phyloP scores from a whole-genome alignment of 2,888 invertebrate genomes.

The Drosophila mercatorum region DNA sequence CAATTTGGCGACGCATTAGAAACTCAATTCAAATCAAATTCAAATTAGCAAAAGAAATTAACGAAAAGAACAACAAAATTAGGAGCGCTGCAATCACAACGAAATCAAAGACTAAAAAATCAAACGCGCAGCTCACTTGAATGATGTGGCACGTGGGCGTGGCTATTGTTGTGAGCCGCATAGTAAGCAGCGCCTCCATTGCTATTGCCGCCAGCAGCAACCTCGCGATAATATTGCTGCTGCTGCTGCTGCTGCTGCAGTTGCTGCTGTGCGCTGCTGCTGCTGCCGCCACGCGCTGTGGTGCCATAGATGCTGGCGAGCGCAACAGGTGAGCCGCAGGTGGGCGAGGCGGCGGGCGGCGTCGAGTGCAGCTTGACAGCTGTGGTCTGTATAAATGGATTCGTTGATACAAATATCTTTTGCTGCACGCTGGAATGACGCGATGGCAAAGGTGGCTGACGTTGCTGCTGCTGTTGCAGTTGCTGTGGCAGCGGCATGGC shows the following conservation, averaged over 20 bases:
- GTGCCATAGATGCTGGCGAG: slow-evolving; percentile 75
- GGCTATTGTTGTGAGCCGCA: slow-evolving; percentile 62
- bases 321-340: slow-evolving; percentile 77
- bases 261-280: slow-evolving; percentile 40
- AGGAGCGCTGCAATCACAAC: slow-evolving; percentile 48
- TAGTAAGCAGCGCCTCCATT: slow-evolving; percentile 70
- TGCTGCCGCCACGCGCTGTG: slow-evolving; percentile 64
- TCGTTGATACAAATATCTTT: slow-evolving; percentile 85
- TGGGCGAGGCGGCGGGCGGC: slow-evolving; percentile 73
- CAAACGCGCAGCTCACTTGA: slow-evolving; percentile 82
- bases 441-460: slow-evolving; percentile 83
- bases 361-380: slow-evolving; percentile 79
- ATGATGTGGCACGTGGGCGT: slow-evolving; percentile 67
- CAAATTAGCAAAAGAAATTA: slow-evolving; percentile 35
- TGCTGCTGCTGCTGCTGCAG: slow-evolving; percentile 36
- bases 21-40: slow-evolving; percentile 22
- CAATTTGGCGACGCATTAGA: slow-evolving; percentile 46
- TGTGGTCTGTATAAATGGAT: slow-evolving; percentile 84
- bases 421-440: slow-evolving; percentile 84
- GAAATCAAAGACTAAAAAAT: slow-evolving; percentile 60
- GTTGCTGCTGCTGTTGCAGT: slow-evolving; percentile 61
- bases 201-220: slow-evolving; percentile 60
- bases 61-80: slow-evolving; percentile 25
- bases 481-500: slow-evolving; percentile 75
- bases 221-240: slow-evolving; percentile 68